Base-by-base conservation (phyloP, 2,113 vertebrate species). In the Callospermophilus lateralis region DNA sequence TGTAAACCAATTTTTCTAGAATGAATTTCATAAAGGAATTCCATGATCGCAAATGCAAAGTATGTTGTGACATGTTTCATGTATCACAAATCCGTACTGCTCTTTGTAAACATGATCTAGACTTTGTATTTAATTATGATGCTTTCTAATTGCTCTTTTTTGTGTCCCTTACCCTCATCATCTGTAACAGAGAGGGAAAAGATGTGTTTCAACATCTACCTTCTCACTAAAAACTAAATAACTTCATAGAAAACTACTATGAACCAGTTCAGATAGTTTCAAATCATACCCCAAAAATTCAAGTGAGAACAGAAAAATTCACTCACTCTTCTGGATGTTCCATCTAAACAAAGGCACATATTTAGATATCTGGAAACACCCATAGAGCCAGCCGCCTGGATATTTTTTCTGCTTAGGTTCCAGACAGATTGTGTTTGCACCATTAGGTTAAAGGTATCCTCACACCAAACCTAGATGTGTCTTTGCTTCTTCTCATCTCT, bases 401-500 rank as follows among this genome's bases (percentile, higher is more conserved):
- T 89, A 53, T 39, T 95, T 80, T 84, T 72, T 85, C 48, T 58
- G 1, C 32, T 72, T 72, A 37, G 61, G 32, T 24, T 88, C 58
- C 22, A 24, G 83, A 70, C 58, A 88, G 84, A 76, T 24, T 28
- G 34, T 68, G 32, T 63, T 28, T 0, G 24, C 34, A 26, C 45
- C 2, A 0, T 13, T 61, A 78, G 55, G 80, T 96, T 28, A 74
- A 86, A 95, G 65, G 93, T 91, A 51, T 90, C 65, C 51, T 95
- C 39, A 95, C 80, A 86, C 65, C 84, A 39, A 68, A 94, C 84
- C 92, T 48, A 95, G 70, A 70, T 45, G 17, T 80, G 91, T 67
- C 84, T 97, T 78, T 96, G 80, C 94, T 97, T 97, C 90, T 95
- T 76, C 94, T 97, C 94, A 76, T 94, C 94, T 73, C 87, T 95